A percentile compares a stretch with the other conserved stretches of the same genome.
phyloP scores from a whole-genome alignment of 2,797 vertebrate species.

The Chelmon rostratus region DNA sequence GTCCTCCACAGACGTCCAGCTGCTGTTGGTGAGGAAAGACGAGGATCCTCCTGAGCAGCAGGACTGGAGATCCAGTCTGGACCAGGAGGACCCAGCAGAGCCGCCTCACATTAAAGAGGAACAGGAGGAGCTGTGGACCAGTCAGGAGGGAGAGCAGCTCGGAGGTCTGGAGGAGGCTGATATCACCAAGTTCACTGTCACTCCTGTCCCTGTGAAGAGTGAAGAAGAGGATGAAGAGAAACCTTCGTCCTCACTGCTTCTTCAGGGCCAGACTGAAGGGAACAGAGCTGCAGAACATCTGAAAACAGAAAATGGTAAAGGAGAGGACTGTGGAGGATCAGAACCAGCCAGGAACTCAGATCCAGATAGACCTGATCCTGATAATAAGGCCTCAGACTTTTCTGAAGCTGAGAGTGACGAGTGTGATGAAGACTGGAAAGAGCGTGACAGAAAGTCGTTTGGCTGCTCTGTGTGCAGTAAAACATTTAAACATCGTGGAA shows the following conservation, averaged over 20 bases:
- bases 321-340: constrained; percentile 15
- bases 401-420: not conserved
- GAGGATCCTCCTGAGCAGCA: not conserved
- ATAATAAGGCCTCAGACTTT: not conserved
- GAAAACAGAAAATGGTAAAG: not conserved
- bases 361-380: not conserved
- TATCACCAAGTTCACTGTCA: no score
- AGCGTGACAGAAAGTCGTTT: not conserved
- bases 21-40: not conserved
- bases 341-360: not conserved
- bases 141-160: no score
- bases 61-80: no score
- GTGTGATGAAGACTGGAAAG: not conserved
- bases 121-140: no score
- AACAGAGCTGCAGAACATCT: not conserved
- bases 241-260: not conserved
- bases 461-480: constrained; percentile 4
- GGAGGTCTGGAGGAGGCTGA: no score
- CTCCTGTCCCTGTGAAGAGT: not conserved
- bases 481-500: not conserved
- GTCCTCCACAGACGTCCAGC: not conserved
- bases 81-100: no score
- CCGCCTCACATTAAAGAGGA: no score
- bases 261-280: no score
- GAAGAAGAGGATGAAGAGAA: not conserved